Evolutionary conservation across 2,797 vertebrate genomes (phyloP).

Genomic region (Furcifer pardalis): DNA sequence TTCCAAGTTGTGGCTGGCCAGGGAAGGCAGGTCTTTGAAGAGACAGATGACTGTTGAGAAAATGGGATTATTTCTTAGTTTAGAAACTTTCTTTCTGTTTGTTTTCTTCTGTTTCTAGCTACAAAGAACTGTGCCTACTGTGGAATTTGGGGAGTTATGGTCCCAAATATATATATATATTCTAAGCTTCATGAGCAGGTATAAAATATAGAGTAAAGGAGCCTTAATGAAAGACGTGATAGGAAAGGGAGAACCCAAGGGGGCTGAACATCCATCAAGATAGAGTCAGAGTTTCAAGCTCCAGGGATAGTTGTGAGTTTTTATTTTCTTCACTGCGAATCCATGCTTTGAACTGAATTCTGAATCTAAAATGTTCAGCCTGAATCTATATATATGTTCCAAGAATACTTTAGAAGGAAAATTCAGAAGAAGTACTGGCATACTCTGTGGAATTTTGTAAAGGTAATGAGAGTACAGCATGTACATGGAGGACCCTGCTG

Average conservation of each 20-base stretch:
- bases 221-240: not conserved
- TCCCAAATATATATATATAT: not conserved
- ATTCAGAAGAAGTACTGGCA: not conserved
- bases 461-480: not conserved
- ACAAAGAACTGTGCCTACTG: too few relatives aligned
- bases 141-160: too few relatives aligned
- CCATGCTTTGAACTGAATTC: slow-evolving; percentile 1
- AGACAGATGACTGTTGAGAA: too few relatives aligned
- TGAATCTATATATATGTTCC: not conserved
- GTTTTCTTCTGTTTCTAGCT: too few relatives aligned
- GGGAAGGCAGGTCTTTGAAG: too few relatives aligned
- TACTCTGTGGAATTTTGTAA: not conserved
- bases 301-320: not conserved
- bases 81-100: too few relatives aligned
- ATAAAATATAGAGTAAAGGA: not conserved
- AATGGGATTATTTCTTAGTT: too few relatives aligned
- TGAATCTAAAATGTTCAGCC: not conserved
- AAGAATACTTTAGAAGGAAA: not conserved
- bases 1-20: too few relatives aligned
- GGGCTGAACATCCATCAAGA: not conserved
- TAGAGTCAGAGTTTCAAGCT: not conserved
- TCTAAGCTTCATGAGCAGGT: not conserved
- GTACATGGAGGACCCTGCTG: not conserved
- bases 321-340: not conserved
- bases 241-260: not conserved